Evolutionary conservation across 2,113 vertebrate species (phyloP), one percentile per base, ranked within the genome.

Genomic region (Rhinoderma darwinii): DNA sequence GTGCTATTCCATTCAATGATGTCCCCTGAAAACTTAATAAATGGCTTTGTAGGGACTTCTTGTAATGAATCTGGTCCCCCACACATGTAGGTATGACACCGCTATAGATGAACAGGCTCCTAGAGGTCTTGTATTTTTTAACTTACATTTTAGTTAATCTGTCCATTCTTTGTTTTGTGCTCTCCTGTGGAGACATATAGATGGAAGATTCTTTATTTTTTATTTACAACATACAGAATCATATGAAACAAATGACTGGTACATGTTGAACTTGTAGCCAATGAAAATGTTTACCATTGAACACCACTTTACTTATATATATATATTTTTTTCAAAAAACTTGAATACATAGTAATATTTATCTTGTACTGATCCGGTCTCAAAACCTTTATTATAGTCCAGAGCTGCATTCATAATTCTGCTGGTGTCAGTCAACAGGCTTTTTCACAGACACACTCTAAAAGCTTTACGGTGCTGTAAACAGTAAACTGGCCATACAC

Each of bases 91-190:
- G 9, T n/a, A 27, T 17, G 30, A 7, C 5, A 35, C 63, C 17
- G 30, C 30, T 35, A 68, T 61, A 32, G 12, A 35, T 35, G 15
- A 30, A 32, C 25, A 8, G 14, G 22, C 25, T 10, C 25, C 56
- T 12, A 2, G 27, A 50, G 27, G 90, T 87, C 88, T 76, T 90
- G 89, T 90, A 86, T 86, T 89, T 32, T 17, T 4, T 89, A 92
- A 96, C 97, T 96, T 95, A 98, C 97, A 97, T 97, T 93, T 92
- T 95, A 89, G 91, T 94, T 93, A 96, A 96, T 88, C 96, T 96
- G 91, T 97, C 95, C 89, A 96, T 94, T 90, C 94, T 91, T 88
- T 96, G 92, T 80, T 94, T 94, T 85, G 96, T 91, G 84, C 94
- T 94, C 84, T 95, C 95, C 96, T 98, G 92, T 90, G 93, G 93